Evolutionary conservation across 2,113 vertebrate genomes (phyloP).

Genomic region (Poicephalus gulielmi): DNA sequence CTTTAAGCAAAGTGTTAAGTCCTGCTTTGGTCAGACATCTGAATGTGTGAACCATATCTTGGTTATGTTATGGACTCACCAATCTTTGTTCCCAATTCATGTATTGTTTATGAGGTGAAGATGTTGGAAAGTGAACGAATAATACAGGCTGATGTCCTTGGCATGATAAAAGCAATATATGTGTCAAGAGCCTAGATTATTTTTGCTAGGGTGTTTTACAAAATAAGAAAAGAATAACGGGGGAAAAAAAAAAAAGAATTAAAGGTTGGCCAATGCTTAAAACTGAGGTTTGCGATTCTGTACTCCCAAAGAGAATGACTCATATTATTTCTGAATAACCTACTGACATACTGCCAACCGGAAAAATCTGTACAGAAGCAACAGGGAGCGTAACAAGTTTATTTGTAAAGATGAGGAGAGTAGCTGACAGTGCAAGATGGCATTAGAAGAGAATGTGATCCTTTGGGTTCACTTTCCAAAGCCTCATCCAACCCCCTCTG

Average conservation of each 20-base stretch:
- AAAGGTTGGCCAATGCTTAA: neutral
- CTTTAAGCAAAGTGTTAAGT: neutral
- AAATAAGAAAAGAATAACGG: neutral
- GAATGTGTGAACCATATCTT: neutral
- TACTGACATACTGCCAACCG: neutral
- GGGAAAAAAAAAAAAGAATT: rapidly evolving
- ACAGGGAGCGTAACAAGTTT: neutral
- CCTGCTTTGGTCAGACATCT: neutral
- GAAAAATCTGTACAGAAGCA: neutral
- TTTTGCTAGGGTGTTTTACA: neutral
- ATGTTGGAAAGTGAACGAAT: neutral
- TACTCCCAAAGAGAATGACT: neutral
- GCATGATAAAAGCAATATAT: neutral
- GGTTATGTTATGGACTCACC: neutral
- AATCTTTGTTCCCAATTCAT: rapidly evolving
- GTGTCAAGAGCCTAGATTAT: neutral
- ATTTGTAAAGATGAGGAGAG: neutral
- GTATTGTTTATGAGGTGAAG: neutral
- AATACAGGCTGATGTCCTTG: neutral
- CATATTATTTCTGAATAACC: neutral
- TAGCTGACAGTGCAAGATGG: neutral
- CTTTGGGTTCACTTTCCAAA: neutral
- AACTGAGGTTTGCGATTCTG: neutral
- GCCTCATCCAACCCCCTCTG: neutral
- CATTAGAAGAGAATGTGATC: neutral